Evolutionary conservation across 2,888 invertebrate species (phyloP), one percentile per base, ranked within the genome.

Genomic region (Cryptus viduatorius): DNA sequence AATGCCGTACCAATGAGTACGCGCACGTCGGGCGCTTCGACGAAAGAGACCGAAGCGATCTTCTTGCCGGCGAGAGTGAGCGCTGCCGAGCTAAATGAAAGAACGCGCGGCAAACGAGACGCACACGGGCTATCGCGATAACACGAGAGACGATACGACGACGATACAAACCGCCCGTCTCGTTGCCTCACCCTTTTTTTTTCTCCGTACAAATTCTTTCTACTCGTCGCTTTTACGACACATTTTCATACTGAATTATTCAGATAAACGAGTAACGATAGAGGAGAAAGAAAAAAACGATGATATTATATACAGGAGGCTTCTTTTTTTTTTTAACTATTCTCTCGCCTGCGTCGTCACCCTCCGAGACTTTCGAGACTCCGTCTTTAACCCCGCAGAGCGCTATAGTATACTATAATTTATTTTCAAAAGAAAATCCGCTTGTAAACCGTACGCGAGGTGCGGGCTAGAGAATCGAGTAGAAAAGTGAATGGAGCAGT

Each of bases 1-100:
- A 91, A 90, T 90, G 90, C 90, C 90, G 90, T 90, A 91, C 88
- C 89, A 89, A 91, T 83, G 85, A 82, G 84, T 85, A 75, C 81
- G 68, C 71, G 42, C 61, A 16, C 56, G 65, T 24, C 56, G 82
- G 79, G 69, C 42, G 37, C 68, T 81, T 59, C 71, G 69, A n/a
- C 37, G 73, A 67, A 37, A 61, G 46, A 19, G 64, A 53, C 44
- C 37, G 53, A 56, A 29, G 46, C 29, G 19, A 7, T 37, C 37
- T 37, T 37, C 37, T 37, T 8, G 37, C 37, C 37, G 42, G 29
- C 48, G 19, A 76, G 42, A 4, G 56, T 19, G 19, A 76, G 42
- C 12, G 56, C 24, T 24, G 3, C 48, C 14, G 59, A 56, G 37
- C 53, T 72, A 44, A 59, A 42, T 24, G 46, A 68, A 37, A 72